Evolutionary conservation across 1,140 invertebrate species (phyloP).

Genomic region (Apolygus lucorum): DNA sequence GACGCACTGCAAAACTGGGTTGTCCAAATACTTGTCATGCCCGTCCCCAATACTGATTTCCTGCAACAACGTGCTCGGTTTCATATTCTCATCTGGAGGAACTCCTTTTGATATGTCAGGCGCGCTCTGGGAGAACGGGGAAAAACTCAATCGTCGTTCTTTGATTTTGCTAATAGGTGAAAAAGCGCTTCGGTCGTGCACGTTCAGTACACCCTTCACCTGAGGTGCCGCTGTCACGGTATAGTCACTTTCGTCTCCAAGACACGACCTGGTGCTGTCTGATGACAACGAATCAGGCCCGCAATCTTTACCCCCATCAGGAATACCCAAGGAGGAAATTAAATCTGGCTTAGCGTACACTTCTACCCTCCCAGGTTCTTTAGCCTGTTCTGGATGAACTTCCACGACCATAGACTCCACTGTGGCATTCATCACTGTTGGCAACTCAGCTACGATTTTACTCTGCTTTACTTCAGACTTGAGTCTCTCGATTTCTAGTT

Average conservation of each 20-base stretch:
- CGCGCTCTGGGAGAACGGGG: background rate
- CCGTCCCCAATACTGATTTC: constrained; percentile 24
- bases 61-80: constrained; percentile 25
- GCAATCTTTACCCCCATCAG: constrained; percentile 1
- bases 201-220: constrained; percentile 21
- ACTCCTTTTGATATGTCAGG: constrained; percentile 20
- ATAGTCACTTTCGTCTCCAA: constrained; percentile 23
- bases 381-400: constrained; percentile 39
- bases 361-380: constrained; percentile 13
- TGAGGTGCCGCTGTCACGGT: constrained; percentile 12
- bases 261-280: constrained; percentile 25
- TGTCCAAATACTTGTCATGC: constrained; percentile 44
- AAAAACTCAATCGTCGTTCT: background rate
- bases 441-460: constrained; percentile 11
- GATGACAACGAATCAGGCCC: constrained; percentile 25
- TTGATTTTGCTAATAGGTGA: constrained; percentile 21
- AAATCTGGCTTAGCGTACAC: constrained; percentile 34
- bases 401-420: constrained; percentile 45
- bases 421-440: constrained; percentile 38
- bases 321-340: constrained; percentile 33
- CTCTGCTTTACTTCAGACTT: constrained; percentile 25
- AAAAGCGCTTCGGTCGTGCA: constrained; percentile 27
- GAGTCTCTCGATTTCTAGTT: constrained; percentile 56
- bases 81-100: constrained; percentile 17
- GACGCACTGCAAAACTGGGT: constrained; percentile 65